phyloP scores from a whole-genome alignment of 2,888 invertebrate genomes.

The Hemistola chrysoprasaria region DNA sequence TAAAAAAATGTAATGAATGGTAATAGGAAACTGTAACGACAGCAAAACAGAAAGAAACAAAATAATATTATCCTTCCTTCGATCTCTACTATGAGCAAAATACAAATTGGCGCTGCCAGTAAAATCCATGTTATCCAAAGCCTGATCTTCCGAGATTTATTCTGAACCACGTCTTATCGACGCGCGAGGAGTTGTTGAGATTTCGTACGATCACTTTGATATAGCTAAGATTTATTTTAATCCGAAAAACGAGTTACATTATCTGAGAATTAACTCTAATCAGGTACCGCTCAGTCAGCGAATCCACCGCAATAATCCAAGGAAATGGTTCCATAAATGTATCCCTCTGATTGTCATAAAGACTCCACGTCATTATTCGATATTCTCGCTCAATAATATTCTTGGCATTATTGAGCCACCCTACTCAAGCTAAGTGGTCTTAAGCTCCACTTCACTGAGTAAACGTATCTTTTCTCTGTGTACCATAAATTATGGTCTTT shows the following conservation, averaged over 20 bases:
- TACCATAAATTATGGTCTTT: conserved; percentile 11
- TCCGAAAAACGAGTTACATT: too few relatives aligned
- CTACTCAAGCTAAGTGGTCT: conserved; percentile 3
- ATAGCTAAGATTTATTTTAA: conserved; percentile 5
- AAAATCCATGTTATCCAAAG: conserved; percentile 9
- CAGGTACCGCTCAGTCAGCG: too few relatives aligned
- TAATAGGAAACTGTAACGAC: too few relatives aligned
- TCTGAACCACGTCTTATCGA: conserved; percentile 12
- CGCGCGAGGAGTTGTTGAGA: conserved; percentile 7
- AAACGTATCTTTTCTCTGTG: conserved; percentile 12
- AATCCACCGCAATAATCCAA: too few relatives aligned
- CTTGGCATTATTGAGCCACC: conserved; percentile 7
- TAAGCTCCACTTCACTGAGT: conserved; percentile 5
- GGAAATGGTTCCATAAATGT: too few relatives aligned
- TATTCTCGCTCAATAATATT: conserved; percentile 1
- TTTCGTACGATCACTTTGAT: conserved; percentile 8
- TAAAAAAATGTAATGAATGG: too few relatives aligned
- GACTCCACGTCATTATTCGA: neutral
- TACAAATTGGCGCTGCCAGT: conserved; percentile 7
- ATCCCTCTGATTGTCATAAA: too few relatives aligned
- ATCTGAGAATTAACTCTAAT: too few relatives aligned
- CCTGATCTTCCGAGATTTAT: conserved; percentile 17
- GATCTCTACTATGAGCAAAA: too few relatives aligned
- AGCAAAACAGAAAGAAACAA: too few relatives aligned
- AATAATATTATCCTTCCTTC: too few relatives aligned